Evolutionary conservation across 2,888 invertebrate genomes (phyloP).

Genomic region (Brachypalpus laphriformis): DNA sequence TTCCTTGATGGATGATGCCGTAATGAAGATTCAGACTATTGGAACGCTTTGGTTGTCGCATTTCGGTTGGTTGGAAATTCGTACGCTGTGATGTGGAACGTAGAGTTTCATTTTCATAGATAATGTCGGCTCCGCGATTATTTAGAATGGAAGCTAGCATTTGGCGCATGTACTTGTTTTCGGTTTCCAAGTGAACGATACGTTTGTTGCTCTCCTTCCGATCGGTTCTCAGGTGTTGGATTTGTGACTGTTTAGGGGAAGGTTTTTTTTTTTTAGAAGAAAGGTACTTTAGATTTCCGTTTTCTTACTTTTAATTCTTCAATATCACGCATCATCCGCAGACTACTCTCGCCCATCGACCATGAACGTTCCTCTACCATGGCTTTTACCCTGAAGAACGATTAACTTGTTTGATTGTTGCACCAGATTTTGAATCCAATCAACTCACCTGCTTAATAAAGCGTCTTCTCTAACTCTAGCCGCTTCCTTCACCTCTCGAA

Average conservation of each 20-base stretch:
- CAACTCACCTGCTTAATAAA: slow-evolving; percentile 83
- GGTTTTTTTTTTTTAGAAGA: background rate
- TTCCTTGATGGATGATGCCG: slow-evolving; percentile 80
- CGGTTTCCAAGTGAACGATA: slow-evolving; percentile 87
- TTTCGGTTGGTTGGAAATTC: slow-evolving; percentile 67
- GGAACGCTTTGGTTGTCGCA: slow-evolving; percentile 78
- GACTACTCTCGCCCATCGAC: slow-evolving; percentile 81
- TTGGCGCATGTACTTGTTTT: slow-evolving; percentile 84
- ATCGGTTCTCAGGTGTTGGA: slow-evolving; percentile 86
- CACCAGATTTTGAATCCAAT: background rate
- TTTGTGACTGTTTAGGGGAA: slow-evolving; percentile 84
- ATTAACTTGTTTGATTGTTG: too few relatives aligned
- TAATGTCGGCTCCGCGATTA: slow-evolving; percentile 78
- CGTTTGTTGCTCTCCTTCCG: slow-evolving; percentile 88
- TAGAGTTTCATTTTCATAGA: slow-evolving; percentile 80
- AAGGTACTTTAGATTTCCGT: background rate
- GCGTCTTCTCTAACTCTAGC: slow-evolving; percentile 89
- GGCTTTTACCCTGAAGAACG: slow-evolving; percentile 79
- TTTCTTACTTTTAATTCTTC: slow-evolving; percentile 81
- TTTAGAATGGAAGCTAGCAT: slow-evolving; percentile 80
- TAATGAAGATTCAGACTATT: slow-evolving; percentile 81
- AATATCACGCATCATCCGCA: slow-evolving; percentile 81
- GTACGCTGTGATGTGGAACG: slow-evolving; percentile 72
- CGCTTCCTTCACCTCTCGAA: slow-evolving; percentile 89
- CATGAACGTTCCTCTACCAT: slow-evolving; percentile 83